Base-by-base conservation (phyloP, 1,140 invertebrate genomes). In the Galendromus occidentalis region DNA sequence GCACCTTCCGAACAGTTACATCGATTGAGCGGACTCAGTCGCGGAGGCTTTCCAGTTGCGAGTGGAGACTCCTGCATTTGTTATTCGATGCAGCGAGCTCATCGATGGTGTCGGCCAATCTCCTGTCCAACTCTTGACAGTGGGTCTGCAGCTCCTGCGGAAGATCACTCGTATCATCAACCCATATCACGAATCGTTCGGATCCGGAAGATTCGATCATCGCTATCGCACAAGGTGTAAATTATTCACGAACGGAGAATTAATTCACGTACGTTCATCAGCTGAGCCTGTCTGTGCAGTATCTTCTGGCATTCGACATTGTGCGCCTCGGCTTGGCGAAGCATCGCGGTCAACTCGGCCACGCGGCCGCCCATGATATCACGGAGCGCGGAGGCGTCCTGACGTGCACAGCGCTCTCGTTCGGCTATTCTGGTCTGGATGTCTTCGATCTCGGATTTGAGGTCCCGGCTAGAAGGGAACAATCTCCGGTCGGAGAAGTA, bases 321-420 rank as follows among this genome's bases (percentile, higher is more conserved):
- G 20, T 59, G 22, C 51, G 22, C 33, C 9, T 59, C 51, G 22
- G 51, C 51, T 2, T 59, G n/a, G 9, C 51, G 51, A 22, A 59
- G 25, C 22, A 20, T 59, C 20, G 51, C 2, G 14, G 51, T 22
- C 22, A 59, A 14, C 9, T 59, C 51, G 14, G 25, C 33, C 51
- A 59, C 25, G 14, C 51, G 51, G 9, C 51, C 22, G 33, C 51
- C 51, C 51, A 59, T 59, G 51, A 59, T 59, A 25, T 59, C 51
- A 29, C 51, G 51, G 1, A 59, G 51, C 25, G 22, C 51, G 14
- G 51, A 59, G 9, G 51, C 51, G 33, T 59, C 51, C 22, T 59
- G 51, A 17, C 51, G 51, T 29, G 51, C 12, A 18, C 25, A 1
- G 6, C 22, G 14, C 51, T 59, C 51, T 17, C 22, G n/a, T 6